Conservation (phyloP, 2,888 invertebrate genomes). For the Ischnus inquisitorius region DNA sequence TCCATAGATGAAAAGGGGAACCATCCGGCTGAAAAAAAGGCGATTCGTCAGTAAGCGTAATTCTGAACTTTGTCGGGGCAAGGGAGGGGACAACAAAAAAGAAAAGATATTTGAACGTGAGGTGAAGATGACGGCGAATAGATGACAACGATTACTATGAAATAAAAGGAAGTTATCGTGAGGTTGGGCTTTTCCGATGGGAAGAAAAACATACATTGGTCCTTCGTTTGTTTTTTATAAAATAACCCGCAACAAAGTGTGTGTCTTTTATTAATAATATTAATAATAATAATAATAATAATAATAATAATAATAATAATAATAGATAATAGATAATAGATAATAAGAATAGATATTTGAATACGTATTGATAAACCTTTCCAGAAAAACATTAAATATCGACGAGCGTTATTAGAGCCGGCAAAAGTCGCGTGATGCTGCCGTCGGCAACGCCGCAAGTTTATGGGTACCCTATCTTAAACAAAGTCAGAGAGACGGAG, state of each 20-base stretch:
- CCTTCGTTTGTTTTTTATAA: slow-evolving; percentile 70
- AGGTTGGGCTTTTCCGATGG: slow-evolving; percentile 23
- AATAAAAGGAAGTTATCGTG: slow-evolving; percentile 29
- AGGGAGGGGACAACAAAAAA: slow-evolving; percentile 10
- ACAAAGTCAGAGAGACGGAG: slow-evolving; percentile 69
- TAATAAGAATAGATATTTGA: slow-evolving; percentile 72
- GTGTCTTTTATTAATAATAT: slow-evolving; percentile 75
- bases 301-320: slow-evolving; percentile 69
- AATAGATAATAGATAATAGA: slow-evolving; percentile 70
- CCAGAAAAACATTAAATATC: slow-evolving; percentile 73
- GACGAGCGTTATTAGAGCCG: slow-evolving; percentile 63
- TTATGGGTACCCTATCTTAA: slow-evolving; percentile 55
- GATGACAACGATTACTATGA: slow-evolving; percentile 51
- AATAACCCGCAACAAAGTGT: slow-evolving; percentile 83
- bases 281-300: slow-evolving; percentile 70
- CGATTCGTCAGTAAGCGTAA: slow-evolving; percentile 58
- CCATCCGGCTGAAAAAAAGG: slow-evolving; percentile 79
- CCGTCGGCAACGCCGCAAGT: slow-evolving; percentile 51
- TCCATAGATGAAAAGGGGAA: slow-evolving; percentile 67
- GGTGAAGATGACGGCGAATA: slow-evolving; percentile 42
- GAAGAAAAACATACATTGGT: slow-evolving; percentile 48
- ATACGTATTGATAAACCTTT: slow-evolving; percentile 72
- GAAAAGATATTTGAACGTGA: slow-evolving; percentile 9
- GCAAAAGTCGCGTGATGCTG: slow-evolving; percentile 67
- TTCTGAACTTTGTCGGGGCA: slow-evolving; percentile 38